Conservation (phyloP, 2,113 vertebrate species). For the Ceratotherium simum region DNA sequence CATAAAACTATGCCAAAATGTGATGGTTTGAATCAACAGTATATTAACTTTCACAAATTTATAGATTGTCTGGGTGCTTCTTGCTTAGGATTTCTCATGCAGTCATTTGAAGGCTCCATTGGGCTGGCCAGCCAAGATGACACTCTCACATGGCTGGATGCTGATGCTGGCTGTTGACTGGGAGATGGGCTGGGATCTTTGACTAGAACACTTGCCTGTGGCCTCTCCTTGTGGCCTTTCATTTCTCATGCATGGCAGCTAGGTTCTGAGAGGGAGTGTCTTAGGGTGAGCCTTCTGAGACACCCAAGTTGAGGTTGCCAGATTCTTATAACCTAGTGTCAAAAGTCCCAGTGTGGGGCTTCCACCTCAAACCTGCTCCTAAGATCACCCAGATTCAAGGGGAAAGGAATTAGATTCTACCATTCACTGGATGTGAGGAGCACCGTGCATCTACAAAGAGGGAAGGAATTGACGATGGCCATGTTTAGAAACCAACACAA, state of each 20-base stretch:
- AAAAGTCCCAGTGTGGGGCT: not conserved
- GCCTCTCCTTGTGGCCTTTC: not conserved
- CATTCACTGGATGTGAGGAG: not conserved
- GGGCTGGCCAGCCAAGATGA: not conserved
- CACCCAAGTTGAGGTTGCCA: not conserved
- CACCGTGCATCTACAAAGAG: not conserved
- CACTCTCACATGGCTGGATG: accelerated
- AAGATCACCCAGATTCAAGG: not conserved
- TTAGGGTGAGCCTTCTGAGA: not conserved
- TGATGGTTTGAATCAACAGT: not conserved
- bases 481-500: not conserved
- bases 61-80: not conserved
- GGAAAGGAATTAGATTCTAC: not conserved
- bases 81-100: not conserved
- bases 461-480: not conserved
- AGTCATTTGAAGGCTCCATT: not conserved
- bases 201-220: not conserved
- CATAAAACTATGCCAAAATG: not conserved
- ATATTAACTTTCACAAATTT: not conserved
- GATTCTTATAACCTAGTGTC: not conserved
- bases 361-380: not conserved
- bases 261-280: not conserved
- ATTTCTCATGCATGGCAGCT: not conserved
- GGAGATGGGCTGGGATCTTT: not conserved
- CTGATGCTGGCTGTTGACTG: not conserved